Evolutionary conservation across 1,140 invertebrate species (phyloP).

Genomic region (Octopus sinensis): DNA sequence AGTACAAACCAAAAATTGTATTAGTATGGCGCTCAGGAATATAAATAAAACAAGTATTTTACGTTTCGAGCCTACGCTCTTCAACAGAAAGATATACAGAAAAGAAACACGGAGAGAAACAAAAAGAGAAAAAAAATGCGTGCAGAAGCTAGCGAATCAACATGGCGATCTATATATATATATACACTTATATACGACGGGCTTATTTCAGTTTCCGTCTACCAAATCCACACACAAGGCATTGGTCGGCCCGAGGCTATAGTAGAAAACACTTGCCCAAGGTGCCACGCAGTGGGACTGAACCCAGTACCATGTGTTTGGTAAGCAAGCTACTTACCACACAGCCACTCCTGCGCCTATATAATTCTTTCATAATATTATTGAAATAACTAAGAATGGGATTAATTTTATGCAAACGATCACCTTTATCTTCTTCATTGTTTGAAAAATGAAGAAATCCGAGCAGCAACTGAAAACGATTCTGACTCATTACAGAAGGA

Average conservation of each 20-base stretch:
- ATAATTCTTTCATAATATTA: not conserved
- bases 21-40: too few relatives aligned
- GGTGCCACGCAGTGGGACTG: not conserved
- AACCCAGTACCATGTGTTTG: not conserved
- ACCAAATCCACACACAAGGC: not conserved
- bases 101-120: too few relatives aligned
- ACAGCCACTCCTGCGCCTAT: too few relatives aligned
- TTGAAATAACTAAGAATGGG: not conserved
- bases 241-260: not conserved
- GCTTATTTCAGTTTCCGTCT: not conserved
- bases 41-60: too few relatives aligned
- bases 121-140: too few relatives aligned
- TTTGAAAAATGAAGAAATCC: not conserved
- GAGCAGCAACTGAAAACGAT: not conserved
- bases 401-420: not conserved
- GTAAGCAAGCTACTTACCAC: too few relatives aligned
- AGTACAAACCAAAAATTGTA: too few relatives aligned
- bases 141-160: too few relatives aligned
- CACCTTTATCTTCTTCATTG: not conserved
- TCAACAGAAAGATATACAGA: too few relatives aligned
- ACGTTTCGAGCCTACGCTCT: too few relatives aligned
- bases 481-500: not conserved
- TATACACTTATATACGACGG: too few relatives aligned
- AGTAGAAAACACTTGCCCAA: not conserved
- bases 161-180: too few relatives aligned